phyloP scores from a whole-genome alignment of 2,797 vertebrate species.

The Hyperoplus immaculatus region DNA sequence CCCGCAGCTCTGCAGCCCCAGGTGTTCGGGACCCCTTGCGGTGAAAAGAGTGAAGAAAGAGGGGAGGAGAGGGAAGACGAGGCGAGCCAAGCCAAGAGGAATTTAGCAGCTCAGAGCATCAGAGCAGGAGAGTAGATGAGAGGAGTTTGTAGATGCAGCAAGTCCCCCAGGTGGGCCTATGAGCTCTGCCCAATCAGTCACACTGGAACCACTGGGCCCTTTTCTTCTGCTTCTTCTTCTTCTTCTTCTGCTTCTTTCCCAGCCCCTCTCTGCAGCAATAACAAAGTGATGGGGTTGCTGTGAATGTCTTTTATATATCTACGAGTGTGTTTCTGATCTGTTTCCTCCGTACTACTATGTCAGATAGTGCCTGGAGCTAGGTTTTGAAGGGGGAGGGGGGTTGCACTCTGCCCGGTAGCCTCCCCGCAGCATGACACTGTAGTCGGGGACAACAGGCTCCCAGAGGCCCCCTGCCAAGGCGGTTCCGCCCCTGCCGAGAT shows the following conservation, averaged over 20 bases:
- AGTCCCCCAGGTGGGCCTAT: constrained; percentile 58
- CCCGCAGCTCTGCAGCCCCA: constrained; percentile 39
- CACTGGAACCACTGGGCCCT: constrained; percentile 55
- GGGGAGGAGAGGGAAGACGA: constrained; percentile 16
- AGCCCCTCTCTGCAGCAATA: constrained; percentile 36
- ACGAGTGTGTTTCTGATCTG: constrained; percentile 22
- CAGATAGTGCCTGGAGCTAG: constrained; percentile 52
- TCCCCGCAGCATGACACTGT: constrained; percentile 40
- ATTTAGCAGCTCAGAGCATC: constrained; percentile 33
- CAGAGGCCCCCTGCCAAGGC: constrained; percentile 60
- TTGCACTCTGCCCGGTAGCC: constrained; percentile 17
- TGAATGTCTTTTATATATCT: constrained; percentile 45
- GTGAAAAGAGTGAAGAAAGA: constrained; percentile 31
- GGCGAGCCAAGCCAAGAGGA: constrained; percentile 16
- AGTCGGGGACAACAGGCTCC: constrained; percentile 65
- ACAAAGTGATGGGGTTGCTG: constrained; percentile 51
- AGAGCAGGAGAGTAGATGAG: constrained; percentile 45
- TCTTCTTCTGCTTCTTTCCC: neutral
- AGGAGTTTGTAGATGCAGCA: constrained; percentile 43
- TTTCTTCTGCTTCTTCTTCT: no score
- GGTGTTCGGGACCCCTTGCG: constrained; percentile 46
- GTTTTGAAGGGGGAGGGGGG: constrained; percentile 16
- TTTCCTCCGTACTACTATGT: constrained; percentile 44
- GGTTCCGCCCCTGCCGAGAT: constrained; percentile 73
- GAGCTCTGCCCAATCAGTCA: constrained; percentile 60